A percentile compares a stretch with the other conserved stretches of the same genome.
Conservation (phyloP, 2,888 invertebrate genomes). For the Drosophila putrida region DNA sequence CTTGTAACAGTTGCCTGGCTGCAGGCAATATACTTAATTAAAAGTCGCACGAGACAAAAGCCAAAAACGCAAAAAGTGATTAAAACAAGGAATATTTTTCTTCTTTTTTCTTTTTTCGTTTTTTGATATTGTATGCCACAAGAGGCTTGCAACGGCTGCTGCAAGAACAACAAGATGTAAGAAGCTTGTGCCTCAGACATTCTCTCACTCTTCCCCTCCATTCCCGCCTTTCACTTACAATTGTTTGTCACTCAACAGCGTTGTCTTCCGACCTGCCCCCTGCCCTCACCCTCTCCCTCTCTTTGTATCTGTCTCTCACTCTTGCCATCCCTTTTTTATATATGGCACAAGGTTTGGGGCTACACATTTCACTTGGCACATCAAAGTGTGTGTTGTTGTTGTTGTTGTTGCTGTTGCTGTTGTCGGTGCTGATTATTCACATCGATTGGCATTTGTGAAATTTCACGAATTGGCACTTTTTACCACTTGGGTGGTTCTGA, state of each 20-base stretch:
- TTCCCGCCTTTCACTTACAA: constrained; percentile 74
- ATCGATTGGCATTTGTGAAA: constrained; percentile 78
- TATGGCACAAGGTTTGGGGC: constrained; percentile 6
- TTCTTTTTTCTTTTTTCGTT: background rate
- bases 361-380: constrained; percentile 55
- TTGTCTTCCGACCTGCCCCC: constrained; percentile 47
- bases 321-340: constrained; percentile 1
- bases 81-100: constrained; percentile 53
- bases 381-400: constrained; percentile 57
- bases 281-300: constrained; percentile 32
- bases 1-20: constrained; percentile 59
- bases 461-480: constrained; percentile 82
- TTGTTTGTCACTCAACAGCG: constrained; percentile 79
- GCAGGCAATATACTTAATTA: constrained; percentile 80
- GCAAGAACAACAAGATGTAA: constrained; percentile 10
- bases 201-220: background rate
- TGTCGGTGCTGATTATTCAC: constrained; percentile 81
- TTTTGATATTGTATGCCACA: constrained; percentile 1
- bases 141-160: constrained; percentile 33
- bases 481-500: constrained; percentile 73
- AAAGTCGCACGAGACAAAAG: constrained; percentile 78
- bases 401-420: constrained; percentile 54
- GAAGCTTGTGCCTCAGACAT: background rate
- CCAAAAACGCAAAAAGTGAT: constrained; percentile 59
- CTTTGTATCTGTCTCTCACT: background rate